phyloP scores from a whole-genome alignment of 2,797 vertebrate genomes.

The Acanthopagrus latus region DNA sequence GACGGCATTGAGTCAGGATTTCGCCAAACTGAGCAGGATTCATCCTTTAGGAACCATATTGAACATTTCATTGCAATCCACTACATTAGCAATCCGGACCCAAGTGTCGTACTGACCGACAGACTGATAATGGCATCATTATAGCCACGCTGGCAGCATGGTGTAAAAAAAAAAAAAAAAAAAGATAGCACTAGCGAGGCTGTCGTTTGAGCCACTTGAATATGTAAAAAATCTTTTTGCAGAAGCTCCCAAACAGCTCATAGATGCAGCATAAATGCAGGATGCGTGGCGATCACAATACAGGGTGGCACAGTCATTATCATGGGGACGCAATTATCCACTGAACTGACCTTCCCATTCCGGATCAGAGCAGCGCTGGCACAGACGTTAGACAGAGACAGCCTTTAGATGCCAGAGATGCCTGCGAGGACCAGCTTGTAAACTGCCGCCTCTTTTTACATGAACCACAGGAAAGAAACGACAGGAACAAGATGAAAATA shows the following conservation, averaged over 20 bases:
- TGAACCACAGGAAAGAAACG: not conserved
- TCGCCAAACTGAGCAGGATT: not conserved
- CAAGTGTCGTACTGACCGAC: not conserved
- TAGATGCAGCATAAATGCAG: slow-evolving; percentile 3
- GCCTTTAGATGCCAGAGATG: slow-evolving; percentile 46
- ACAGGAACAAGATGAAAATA: slow-evolving; percentile 19
- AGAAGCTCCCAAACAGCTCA: not conserved
- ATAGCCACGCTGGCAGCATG: not conserved
- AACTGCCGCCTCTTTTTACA: slow-evolving; percentile 12
- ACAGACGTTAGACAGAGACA: slow-evolving; percentile 23
- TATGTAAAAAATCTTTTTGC: not conserved
- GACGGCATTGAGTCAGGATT: not conserved
- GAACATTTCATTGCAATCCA: not conserved
- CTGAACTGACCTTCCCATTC: slow-evolving; percentile 54
- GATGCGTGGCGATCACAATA: slow-evolving; percentile 14
- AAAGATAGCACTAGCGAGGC: not conserved
- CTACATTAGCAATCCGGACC: not conserved
- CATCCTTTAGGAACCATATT: not conserved
- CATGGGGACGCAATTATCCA: slow-evolving; percentile 57
- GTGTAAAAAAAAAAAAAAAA: not conserved
- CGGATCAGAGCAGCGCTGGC: slow-evolving; percentile 32
- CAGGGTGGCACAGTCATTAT: slow-evolving; percentile 29
- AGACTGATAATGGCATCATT: not conserved
- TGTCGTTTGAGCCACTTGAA: not conserved
- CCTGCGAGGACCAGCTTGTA: slow-evolving; percentile 23